A percentile compares a stretch with the other conserved stretches of the same genome.
Evolutionary conservation across 2,113 vertebrate genomes (phyloP).

Genomic region (Clinocottus analis): DNA sequence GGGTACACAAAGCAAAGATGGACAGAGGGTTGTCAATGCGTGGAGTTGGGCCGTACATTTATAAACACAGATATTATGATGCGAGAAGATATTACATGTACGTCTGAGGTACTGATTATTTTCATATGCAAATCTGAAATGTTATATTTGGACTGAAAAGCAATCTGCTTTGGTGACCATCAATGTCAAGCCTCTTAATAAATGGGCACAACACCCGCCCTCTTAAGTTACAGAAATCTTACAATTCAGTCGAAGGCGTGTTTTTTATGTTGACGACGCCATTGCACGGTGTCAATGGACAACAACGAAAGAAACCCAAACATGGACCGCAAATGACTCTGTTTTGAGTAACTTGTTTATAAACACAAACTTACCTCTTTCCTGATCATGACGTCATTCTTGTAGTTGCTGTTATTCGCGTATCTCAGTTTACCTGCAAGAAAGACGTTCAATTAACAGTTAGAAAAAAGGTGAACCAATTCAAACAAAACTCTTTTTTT

Average conservation of each 20-base stretch:
- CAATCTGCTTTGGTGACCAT: not conserved
- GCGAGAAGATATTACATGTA: too few species aligned
- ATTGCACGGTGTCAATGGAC: not conserved
- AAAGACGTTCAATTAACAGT: not conserved
- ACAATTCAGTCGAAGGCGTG: not conserved
- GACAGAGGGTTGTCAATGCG: not conserved
- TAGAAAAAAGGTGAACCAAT: not conserved
- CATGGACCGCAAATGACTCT: too few species aligned
- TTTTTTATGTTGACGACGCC: not conserved
- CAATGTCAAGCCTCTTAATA: not conserved
- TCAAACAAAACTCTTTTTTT: not conserved
- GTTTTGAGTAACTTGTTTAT: not conserved
- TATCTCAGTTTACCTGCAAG: slow-evolving; percentile 93
- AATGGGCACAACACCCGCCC: not conserved
- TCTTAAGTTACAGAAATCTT: not conserved
- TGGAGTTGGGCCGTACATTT: not conserved
- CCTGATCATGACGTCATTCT: slow-evolving; percentile 99
- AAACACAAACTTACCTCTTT: slow-evolving; percentile 87
- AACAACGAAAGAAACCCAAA: not conserved
- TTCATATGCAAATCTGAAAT: too few species aligned
- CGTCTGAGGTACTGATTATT: not conserved
- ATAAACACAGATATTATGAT: not conserved
- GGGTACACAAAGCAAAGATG: not conserved
- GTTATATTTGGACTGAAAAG: too few species aligned
- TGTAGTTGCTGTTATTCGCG: slow-evolving; percentile 99